Percentiles rank a stretch among this genome's conserved stretches.
Evolutionary conservation across 2,888 invertebrate genomes (phyloP).

Genomic region (Hanleya hanleyi): DNA sequence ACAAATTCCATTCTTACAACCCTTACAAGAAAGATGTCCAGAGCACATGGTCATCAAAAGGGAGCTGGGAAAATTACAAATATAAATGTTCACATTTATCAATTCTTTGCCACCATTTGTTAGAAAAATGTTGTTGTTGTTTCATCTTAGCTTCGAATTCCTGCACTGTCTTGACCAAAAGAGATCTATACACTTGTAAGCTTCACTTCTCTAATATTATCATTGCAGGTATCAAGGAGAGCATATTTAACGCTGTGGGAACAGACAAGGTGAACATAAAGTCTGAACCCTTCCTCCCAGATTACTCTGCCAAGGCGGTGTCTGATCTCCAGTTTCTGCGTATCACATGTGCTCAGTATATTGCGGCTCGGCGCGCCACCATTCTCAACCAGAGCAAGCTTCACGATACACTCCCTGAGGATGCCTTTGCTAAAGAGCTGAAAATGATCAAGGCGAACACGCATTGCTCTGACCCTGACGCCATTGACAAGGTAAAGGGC

Average conservation of each 20-base stretch:
- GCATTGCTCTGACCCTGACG: background rate
- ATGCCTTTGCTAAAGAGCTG: conserved; percentile 10
- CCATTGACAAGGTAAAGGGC: background rate
- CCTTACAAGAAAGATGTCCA: too few relatives aligned
- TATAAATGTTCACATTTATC: too few relatives aligned
- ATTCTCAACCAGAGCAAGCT: conserved; percentile 56
- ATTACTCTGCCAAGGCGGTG: conserved; percentile 91
- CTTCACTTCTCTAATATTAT: too few relatives aligned
- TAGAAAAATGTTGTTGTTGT: too few relatives aligned
- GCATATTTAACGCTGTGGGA: background rate
- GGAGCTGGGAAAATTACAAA: too few relatives aligned
- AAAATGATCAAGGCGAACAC: background rate
- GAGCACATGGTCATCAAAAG: too few relatives aligned
- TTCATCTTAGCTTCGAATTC: too few relatives aligned
- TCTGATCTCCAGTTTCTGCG: conserved; percentile 90
- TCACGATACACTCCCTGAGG: conserved; percentile 4
- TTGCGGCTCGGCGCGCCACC: conserved; percentile 92
- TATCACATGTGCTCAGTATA: conserved; percentile 88
- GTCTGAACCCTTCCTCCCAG: conserved; percentile 83
- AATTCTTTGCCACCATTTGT: too few relatives aligned
- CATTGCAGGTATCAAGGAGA: conserved; percentile 1
- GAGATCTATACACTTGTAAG: too few relatives aligned
- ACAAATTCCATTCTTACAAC: too few relatives aligned
- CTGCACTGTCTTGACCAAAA: too few relatives aligned
- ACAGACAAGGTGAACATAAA: conserved; percentile 48